Evolutionary conservation across 2,888 invertebrate species (phyloP).

Genomic region (Trissoscelio sp.): DNA sequence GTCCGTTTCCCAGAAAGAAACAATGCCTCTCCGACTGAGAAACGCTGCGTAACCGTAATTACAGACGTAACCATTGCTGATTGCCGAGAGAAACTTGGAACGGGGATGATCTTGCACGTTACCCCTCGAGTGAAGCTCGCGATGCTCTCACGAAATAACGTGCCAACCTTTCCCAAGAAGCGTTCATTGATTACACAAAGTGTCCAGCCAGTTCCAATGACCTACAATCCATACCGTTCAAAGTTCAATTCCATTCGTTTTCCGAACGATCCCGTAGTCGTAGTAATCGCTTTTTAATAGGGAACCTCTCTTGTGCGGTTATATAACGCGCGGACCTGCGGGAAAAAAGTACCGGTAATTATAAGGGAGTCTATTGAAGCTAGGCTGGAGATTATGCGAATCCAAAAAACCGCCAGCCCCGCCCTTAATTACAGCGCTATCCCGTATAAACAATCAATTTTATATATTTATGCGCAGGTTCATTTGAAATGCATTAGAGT

Average conservation of each 20-base stretch:
- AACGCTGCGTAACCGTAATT: conserved; percentile 79
- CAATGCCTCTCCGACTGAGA: conserved; percentile 74
- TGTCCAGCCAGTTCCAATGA: conserved; percentile 19
- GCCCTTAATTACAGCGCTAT: conserved; percentile 53
- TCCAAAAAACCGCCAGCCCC: conserved; percentile 14
- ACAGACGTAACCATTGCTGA: conserved; percentile 78
- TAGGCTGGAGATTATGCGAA: conserved; percentile 27
- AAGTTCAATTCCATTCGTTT: conserved; percentile 16
- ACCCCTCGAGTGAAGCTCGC: conserved; percentile 43
- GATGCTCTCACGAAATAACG: conserved; percentile 54
- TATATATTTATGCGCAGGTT: conserved; percentile 53
- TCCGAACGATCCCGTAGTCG: not conserved
- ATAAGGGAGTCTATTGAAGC: conserved; percentile 39
- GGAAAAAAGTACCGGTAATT: conserved; percentile 6
- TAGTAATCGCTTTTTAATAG: conserved; percentile 27
- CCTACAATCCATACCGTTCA: conserved; percentile 9
- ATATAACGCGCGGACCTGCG: not conserved
- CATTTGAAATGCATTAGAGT: conserved; percentile 61
- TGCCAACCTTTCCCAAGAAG: conserved; percentile 36
- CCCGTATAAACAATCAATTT: conserved; percentile 55
- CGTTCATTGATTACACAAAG: conserved; percentile 31
- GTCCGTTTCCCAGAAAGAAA: conserved; percentile 78
- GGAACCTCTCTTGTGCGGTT: not conserved
- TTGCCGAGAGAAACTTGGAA: conserved; percentile 72
- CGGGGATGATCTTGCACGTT: conserved; percentile 65